Percentiles rank a stretch among this genome's conserved stretches.
Evolutionary conservation across 2,797 vertebrate species (phyloP).

Genomic region (Gallinago solitaria): DNA sequence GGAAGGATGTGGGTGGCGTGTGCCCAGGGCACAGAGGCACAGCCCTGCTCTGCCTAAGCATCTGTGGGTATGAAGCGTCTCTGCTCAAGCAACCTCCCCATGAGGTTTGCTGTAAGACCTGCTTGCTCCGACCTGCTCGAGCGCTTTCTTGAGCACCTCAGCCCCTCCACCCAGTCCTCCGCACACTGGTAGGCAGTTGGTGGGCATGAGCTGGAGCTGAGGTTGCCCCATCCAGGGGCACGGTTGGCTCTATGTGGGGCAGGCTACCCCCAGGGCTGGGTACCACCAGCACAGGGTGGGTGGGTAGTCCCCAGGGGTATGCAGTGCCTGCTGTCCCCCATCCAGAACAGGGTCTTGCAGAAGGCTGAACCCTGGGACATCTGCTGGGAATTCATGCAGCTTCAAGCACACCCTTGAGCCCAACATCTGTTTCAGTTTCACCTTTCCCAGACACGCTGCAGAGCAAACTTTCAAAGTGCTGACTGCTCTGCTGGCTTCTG

Average conservation of each 20-base stretch:
- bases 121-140: neutral
- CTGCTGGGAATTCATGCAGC: neutral
- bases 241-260: accelerated
- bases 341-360: accelerated
- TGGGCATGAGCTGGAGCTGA: neutral
- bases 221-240: neutral
- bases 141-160: neutral
- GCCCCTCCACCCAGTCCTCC: neutral
- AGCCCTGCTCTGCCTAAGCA: neutral
- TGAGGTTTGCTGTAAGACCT: neutral
- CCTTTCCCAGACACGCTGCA: neutral
- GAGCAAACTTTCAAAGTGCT: neutral
- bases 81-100: neutral
- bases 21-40: neutral
- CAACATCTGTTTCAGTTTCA: neutral
- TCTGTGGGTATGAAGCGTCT: neutral
- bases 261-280: neutral
- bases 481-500: neutral
- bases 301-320: neutral
- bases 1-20: accelerated
- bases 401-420: accelerated
- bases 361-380: neutral
- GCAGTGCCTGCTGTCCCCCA: accelerated
- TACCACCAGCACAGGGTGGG: neutral
- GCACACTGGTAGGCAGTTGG: neutral